These are phyloP conservation scores for Cataglyphis rosenhaueri DNA, from an alignment of 2,888 invertebrate genomes.

Conservation along the genomic window DNA sequence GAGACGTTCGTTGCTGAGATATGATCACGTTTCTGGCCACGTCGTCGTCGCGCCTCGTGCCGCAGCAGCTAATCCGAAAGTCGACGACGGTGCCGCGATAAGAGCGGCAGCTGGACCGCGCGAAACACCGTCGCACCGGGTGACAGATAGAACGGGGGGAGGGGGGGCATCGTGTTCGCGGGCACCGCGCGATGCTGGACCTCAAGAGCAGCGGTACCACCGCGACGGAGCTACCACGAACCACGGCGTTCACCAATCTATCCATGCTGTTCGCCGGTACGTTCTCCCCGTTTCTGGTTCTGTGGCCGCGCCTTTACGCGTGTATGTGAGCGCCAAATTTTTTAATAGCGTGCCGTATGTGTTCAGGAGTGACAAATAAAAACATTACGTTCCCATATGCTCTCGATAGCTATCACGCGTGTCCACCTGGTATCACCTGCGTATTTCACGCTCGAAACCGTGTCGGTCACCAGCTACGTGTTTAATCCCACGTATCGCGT, in stretches of 20 bases:
- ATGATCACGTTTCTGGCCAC: conserved; percentile 59
- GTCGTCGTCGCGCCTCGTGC: conserved; percentile 44
- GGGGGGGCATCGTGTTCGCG: conserved; percentile 41
- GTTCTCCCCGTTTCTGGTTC: conserved; percentile 79
- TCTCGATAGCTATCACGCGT: background rate
- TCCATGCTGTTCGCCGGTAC: conserved; percentile 98
- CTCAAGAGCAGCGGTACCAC: conserved; percentile 96
- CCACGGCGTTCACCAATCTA: conserved; percentile 97
- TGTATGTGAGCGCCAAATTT: background rate
- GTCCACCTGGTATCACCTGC: conserved; percentile 12
- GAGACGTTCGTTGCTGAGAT: conserved; percentile 57
- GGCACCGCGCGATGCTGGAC: conserved; percentile 91
- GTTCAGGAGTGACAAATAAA: conserved; percentile 18
- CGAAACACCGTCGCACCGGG: conserved; percentile 20
- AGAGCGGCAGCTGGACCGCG: conserved; percentile 24
- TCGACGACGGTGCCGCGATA: conserved; percentile 63
- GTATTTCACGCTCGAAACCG: conserved; percentile 7
- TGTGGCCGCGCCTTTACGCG: background rate
- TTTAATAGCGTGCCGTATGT: conserved; percentile 9
- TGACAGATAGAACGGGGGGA: background rate
- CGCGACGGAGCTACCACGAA: conserved; percentile 95
- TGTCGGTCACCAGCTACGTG: background rate
- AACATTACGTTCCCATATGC: background rate
- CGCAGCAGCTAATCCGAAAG: conserved; percentile 49
- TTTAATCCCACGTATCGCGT: conserved; percentile 1